Evolutionary conservation across 2,113 vertebrate species (phyloP).

Genomic region (Guaruba guarouba): DNA sequence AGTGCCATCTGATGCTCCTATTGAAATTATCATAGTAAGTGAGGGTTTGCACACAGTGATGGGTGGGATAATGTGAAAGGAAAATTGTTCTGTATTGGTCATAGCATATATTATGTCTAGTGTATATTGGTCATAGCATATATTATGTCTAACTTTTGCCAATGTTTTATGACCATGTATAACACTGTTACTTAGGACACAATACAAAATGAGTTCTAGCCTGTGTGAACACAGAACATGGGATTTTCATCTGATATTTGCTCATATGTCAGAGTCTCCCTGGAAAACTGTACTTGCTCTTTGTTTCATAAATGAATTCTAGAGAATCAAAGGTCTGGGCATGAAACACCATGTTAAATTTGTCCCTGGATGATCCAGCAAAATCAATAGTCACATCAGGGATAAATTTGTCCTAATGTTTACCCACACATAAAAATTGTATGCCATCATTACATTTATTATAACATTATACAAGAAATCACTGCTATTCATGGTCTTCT

Average conservation of each 20-base stretch:
- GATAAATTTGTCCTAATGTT: constrained; percentile 12
- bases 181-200: neutral
- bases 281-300: constrained; percentile 8
- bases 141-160: neutral
- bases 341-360: neutral
- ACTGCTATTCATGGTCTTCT: neutral
- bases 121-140: neutral
- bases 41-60: neutral
- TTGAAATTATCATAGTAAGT: neutral
- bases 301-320: neutral
- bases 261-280: neutral
- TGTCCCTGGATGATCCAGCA: neutral
- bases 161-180: neutral
- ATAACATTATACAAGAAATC: neutral
- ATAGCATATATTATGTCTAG: neutral
- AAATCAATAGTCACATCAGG: constrained; percentile 11
- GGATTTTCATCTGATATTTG: neutral
- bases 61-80: neutral
- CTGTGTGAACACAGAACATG: neutral
- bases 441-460: neutral
- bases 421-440: neutral
- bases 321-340: neutral
- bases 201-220: neutral
- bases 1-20: neutral
- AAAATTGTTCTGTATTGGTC: neutral